phyloP scores from a whole-genome alignment of 2,888 invertebrate genomes.

The Chorisops tibialis region DNA sequence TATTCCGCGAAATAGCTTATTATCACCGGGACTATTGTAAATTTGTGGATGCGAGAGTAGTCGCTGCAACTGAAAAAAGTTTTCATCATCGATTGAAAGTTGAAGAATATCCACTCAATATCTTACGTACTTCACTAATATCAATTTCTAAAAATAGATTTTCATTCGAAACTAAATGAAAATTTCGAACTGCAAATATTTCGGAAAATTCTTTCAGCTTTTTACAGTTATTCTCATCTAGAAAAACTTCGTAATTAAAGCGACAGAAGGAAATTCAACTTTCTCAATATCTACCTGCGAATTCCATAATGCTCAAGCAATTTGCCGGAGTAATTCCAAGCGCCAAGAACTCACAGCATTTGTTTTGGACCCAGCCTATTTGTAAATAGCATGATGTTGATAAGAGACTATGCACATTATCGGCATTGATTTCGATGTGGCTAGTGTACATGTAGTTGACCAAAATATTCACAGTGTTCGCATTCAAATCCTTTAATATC shows the following conservation, averaged over 20 bases:
- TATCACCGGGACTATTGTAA: slow-evolving; percentile 39
- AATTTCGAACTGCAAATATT: slow-evolving; percentile 39
- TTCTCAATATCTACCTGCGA: slow-evolving; percentile 35
- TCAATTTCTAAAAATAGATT: slow-evolving; percentile 40
- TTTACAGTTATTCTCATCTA: slow-evolving; percentile 39
- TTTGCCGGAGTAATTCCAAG: slow-evolving; percentile 37
- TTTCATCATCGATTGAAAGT: no score
- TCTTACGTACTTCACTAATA: slow-evolving; percentile 41
- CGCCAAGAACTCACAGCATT: slow-evolving; percentile 37
- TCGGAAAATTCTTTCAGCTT: slow-evolving; percentile 37
- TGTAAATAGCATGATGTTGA: slow-evolving; percentile 39
- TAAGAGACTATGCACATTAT: slow-evolving; percentile 38
- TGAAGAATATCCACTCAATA: no score
- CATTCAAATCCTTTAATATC: slow-evolving; percentile 37
- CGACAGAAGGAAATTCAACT: no score
- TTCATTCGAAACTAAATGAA: slow-evolving; percentile 38
- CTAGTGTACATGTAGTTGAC: slow-evolving; percentile 41
- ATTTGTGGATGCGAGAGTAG: slow-evolving; percentile 39
- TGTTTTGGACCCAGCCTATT: slow-evolving; percentile 37
- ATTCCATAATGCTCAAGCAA: slow-evolving; percentile 39
- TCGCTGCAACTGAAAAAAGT: slow-evolving; percentile 14
- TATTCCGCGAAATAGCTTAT: slow-evolving; percentile 39
- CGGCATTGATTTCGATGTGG: slow-evolving; percentile 35
- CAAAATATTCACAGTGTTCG: slow-evolving; percentile 35
- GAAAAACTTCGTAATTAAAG: slow-evolving; percentile 20